A percentile compares a stretch with the other conserved stretches of the same genome.
phyloP scores from a whole-genome alignment of 2,113 vertebrate genomes.

The Cisticola juncidis region DNA sequence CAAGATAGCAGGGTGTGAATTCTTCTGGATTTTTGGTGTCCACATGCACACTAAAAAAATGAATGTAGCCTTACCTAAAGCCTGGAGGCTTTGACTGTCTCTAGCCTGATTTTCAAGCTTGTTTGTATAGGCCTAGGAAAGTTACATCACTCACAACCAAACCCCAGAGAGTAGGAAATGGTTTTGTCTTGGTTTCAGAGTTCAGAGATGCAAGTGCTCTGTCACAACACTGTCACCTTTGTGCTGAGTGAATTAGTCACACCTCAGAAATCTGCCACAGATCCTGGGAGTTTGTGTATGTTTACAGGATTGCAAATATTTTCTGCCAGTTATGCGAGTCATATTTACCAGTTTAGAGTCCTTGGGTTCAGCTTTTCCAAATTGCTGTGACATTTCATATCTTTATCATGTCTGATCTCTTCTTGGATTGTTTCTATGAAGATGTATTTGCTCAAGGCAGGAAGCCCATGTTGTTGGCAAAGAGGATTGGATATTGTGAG shows the following conservation, averaged over 20 bases:
- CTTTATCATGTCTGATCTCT: background rate
- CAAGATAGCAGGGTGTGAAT: background rate
- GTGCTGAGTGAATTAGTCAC: background rate
- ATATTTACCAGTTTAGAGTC: background rate
- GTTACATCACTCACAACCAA: background rate
- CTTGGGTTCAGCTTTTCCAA: background rate
- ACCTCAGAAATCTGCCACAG: background rate
- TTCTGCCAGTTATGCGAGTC: background rate
- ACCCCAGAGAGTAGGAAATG: background rate
- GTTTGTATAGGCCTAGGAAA: background rate
- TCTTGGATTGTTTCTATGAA: background rate
- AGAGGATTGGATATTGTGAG: background rate
- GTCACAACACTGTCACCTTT: background rate
- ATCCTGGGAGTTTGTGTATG: background rate
- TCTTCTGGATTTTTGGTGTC: background rate
- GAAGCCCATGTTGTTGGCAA: background rate
- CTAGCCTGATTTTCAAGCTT: background rate
- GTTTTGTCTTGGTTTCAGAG: background rate
- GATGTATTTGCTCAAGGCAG: background rate
- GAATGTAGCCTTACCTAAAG: background rate
- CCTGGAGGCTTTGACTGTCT: background rate
- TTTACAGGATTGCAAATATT: background rate
- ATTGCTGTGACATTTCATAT: background rate
- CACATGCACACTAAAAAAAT: accelerated
- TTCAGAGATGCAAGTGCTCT: background rate